Evolutionary conservation across 2,797 vertebrate species (phyloP), one percentile per base, ranked within the genome.

Genomic region (Phrynocephalus vlangalii): DNA sequence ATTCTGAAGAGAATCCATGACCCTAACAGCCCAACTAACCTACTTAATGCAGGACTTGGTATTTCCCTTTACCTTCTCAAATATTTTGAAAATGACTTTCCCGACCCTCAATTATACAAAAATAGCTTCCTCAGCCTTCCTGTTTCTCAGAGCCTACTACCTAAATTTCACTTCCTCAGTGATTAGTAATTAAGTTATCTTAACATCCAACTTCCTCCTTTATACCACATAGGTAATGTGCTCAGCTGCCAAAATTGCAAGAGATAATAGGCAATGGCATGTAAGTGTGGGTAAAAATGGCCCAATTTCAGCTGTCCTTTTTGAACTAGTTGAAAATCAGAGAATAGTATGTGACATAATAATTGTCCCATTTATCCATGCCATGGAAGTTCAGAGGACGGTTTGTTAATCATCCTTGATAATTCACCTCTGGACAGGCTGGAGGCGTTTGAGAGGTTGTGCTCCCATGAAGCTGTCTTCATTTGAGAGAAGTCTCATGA

Each of bases 91-190:
- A 94, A 90, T 87, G 33, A 18, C 22, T 88, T 90, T 28, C 92
- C 73, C 18, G 16, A 48, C 89, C 77, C 84, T 68, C 75, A 78
- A 33, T 0, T 86, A 73, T 81, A 92, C 87, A 91, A 92, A 93
- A 95, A 94, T 94, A 95, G 81, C 44, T 52, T 85, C 92, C 76
- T 86, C 91, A 88, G 90, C 89, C 73, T 87, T 80, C 81, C 93
- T 83, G 67, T 28, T 84, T 67, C 86, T 90, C 72, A 82, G 91
- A 90, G 90, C 88, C 81, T 92, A 81, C 63, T 94, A 90, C 95
- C 94, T 96, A 96, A 94, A 94, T 95, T 8, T 92, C 81, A 56
- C 26, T 44, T 85, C 67, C 85, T 90, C 72, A 15, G 52, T 90
- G 87, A 89, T 85, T 94, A 86, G 67, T 44, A 93, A 92, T 77